These are phyloP conservation scores for Tethya wilhelma DNA, from an alignment of 37 sponge, comb jelly and placozoan genomes.

Conservation along the genomic window DNA sequence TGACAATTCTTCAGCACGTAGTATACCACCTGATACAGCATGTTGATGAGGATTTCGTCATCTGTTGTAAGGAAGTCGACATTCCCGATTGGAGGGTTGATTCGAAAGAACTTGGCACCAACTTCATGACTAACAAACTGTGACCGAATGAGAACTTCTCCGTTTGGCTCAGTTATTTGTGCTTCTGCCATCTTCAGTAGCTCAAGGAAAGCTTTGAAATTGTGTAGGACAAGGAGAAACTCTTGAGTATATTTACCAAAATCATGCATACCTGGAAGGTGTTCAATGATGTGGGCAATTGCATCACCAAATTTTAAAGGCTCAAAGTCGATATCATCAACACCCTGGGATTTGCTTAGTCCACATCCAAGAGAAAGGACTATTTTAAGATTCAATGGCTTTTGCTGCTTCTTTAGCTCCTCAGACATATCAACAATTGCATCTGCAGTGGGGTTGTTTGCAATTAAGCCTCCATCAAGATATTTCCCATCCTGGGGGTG, in stretches of 20 bases:
- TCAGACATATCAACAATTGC: conserved; percentile 56
- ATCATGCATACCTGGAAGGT: background rate
- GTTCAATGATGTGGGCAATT: background rate
- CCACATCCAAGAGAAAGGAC: too few relatives aligned
- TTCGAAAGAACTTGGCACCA: conserved; percentile 8
- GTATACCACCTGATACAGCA: conserved; percentile 26
- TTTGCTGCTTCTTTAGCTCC: conserved; percentile 7
- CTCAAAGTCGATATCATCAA: background rate
- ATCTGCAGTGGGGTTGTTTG: conserved; percentile 64
- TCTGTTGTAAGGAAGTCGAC: conserved; percentile 18
- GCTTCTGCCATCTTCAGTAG: conserved; percentile 20
- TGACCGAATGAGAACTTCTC: conserved; percentile 23
- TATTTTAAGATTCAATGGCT: conserved; percentile 14
- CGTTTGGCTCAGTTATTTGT: conserved; percentile 34
- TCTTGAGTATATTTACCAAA: background rate
- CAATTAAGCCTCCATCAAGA: conserved; percentile 65
- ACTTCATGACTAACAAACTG: conserved; percentile 10
- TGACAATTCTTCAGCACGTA: conserved; percentile 3
- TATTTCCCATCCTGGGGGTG: too few relatives aligned
- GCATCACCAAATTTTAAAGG: background rate
- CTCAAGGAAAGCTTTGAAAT: background rate
- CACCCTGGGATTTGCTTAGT: background rate
- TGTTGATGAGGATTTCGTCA: conserved; percentile 18
- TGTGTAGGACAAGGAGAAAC: background rate
- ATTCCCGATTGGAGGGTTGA: conserved; percentile 20